Evolutionary conservation across 2,797 vertebrate species (phyloP), one percentile per base, ranked within the genome.

Genomic region (Chromobotia macracanthus): DNA sequence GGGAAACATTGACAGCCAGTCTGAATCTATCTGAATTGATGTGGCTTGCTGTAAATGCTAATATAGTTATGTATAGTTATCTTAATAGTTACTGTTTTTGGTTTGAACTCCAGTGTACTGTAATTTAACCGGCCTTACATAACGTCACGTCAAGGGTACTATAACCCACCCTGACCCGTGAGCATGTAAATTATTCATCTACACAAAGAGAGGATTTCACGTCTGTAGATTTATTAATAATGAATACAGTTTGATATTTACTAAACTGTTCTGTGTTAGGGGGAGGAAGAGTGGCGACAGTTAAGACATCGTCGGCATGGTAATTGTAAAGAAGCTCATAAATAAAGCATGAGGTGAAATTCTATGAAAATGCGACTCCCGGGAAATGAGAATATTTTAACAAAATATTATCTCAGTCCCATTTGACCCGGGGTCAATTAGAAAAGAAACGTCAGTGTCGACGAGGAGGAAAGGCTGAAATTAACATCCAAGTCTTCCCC

Each of bases 191-290:
- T 93, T 87, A 93, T 93, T 91, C 71, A 93, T 89, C 70, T 41
- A 81, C 85, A 86, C 64, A 91, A 50, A 91, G 89, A 87, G 85
- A 85, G 82, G 83, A 55, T 19, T 86, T 92, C 91, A 67, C 86
- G 86, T 85, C 87, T 88, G 87, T 84, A 87, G 89, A 87, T 89
- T 91, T 92, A 91, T 93, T 93, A 93, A 93, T 93, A 93, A 93
- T 93, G 88, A 90, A 93, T 92, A 88, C 83, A 86, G 88, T 91
- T 92, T 93, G 92, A 93, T 93, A 94, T 94, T 93, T 94, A 93
- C 91, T 93, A 93, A 94, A 94, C 90, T 92, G 90, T 91, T 93
- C 85, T 81, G 82, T 83, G 88, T 75, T 66, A 31, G 28, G n/a
- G 51, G 55, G 84, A 87, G 89, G 11, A 44, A 9, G 87, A 86